Evolutionary conservation across 2,113 vertebrate species (phyloP).

Genomic region (Silurus meridionalis): DNA sequence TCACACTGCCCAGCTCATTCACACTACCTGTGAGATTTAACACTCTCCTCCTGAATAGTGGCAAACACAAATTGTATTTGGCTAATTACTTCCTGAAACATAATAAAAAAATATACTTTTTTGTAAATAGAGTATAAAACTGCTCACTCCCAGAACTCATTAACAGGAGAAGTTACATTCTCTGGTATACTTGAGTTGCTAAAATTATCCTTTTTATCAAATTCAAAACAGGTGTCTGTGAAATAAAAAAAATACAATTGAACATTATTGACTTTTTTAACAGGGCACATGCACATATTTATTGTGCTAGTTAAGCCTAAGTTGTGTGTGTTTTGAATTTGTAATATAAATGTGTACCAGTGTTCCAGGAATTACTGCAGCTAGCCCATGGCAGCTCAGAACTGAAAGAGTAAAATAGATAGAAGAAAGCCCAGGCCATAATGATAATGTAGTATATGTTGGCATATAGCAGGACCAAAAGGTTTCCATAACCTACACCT

Average conservation of each 20-base stretch:
- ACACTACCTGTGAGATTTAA: conserved; percentile 15
- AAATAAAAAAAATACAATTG: conserved; percentile 9
- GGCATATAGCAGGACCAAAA: conserved; percentile 73
- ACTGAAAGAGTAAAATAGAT: conserved; percentile 90
- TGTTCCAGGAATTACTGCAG: conserved; percentile 90
- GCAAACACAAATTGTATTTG: conserved; percentile 16
- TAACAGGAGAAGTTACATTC: conserved; percentile 84
- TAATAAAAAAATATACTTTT: background rate
- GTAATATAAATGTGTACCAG: conserved; percentile 69
- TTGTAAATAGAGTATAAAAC: conserved; percentile 9
- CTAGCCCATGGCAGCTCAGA: conserved; percentile 86
- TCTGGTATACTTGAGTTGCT: conserved; percentile 61
- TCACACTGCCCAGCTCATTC: conserved; percentile 74
- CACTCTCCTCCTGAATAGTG: conserved; percentile 63
- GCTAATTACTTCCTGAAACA: background rate
- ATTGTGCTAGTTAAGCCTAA: background rate
- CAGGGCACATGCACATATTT: background rate
- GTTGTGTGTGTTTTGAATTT: background rate
- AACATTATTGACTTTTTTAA: background rate
- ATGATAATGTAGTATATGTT: conserved; percentile 87
- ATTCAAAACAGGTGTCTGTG: conserved; percentile 82
- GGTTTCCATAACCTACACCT: conserved; percentile 73
- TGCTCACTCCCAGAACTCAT: conserved; percentile 97
- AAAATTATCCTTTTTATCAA: conserved; percentile 59
- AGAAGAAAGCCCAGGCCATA: conserved; percentile 95